These are phyloP conservation scores for Prionailurus viverrinus DNA, from an alignment of 2,113 vertebrate species.

Conservation along the genomic window DNA sequence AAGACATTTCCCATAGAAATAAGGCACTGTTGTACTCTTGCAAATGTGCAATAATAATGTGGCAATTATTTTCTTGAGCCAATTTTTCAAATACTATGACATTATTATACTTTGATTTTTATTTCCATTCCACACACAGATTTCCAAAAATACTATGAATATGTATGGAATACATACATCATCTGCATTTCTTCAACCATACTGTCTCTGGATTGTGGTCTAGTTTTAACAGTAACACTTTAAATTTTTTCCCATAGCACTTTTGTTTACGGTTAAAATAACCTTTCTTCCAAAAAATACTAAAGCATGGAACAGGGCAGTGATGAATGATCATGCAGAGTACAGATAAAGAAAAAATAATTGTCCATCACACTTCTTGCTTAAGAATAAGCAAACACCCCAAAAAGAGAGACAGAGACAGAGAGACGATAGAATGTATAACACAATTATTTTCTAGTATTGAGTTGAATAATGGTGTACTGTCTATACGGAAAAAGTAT, in stretches of 20 bases:
- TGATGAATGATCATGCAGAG: not conserved
- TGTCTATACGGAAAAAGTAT: not conserved
- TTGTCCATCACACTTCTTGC: not conserved
- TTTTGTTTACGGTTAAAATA: slow-evolving; percentile 37
- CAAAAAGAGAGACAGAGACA: not conserved
- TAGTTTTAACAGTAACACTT: not conserved
- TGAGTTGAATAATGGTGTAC: not conserved
- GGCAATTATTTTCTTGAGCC: not conserved
- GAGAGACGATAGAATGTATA: not conserved
- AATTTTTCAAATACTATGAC: not conserved
- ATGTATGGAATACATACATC: not conserved
- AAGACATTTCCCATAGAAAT: not conserved
- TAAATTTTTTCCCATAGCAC: not conserved
- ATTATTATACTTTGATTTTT: slow-evolving; percentile 13
- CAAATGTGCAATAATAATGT: not conserved
- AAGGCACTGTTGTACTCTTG: not conserved
- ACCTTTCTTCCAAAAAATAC: not conserved
- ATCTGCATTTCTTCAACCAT: not conserved
- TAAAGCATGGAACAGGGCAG: not conserved
- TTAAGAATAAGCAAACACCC: not conserved
- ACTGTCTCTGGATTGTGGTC: not conserved
- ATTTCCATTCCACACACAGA: not conserved
- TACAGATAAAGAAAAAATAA: not conserved
- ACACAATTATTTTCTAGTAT: slow-evolving; percentile 16
- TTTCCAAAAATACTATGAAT: not conserved